Evolutionary conservation across 2,113 vertebrate genomes (phyloP).

Genomic region (Poecilia latipinna): DNA sequence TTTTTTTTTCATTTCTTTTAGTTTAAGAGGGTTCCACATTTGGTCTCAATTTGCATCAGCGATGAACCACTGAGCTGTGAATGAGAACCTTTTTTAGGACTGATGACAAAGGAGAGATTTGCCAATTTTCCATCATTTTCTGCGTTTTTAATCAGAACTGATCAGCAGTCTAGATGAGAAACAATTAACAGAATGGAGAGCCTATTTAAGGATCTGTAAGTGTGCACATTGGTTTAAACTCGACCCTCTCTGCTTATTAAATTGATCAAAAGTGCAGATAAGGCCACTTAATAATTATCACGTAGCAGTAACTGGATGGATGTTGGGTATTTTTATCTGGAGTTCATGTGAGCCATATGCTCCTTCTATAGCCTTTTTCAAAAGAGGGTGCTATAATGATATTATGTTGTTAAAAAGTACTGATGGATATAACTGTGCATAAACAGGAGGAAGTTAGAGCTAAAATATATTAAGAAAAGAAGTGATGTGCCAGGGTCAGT

Average conservation of each 20-base stretch:
- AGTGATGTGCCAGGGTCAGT: slow-evolving; percentile 44
- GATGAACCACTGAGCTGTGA: slow-evolving; percentile 10
- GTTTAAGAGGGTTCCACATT: not conserved
- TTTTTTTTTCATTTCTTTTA: slow-evolving; percentile 10
- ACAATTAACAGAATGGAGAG: slow-evolving; percentile 33
- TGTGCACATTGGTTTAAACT: slow-evolving; percentile 19
- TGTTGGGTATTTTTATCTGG: not conserved
- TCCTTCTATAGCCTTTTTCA: slow-evolving; percentile 8
- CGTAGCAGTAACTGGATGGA: not conserved
- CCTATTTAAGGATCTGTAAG: slow-evolving; percentile 21
- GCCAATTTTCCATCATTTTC: slow-evolving; percentile 12
- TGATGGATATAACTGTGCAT: slow-evolving; percentile 42
- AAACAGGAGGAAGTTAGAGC: slow-evolving; percentile 39
- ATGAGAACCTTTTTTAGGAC: slow-evolving; percentile 13
- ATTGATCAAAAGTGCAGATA: slow-evolving; percentile 38
- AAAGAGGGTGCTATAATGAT: not conserved
- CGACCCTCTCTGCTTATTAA: slow-evolving; percentile 24
- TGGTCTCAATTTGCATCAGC: not conserved
- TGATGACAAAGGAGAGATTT: not conserved
- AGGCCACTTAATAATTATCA: slow-evolving; percentile 9
- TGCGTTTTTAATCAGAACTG: slow-evolving; percentile 10
- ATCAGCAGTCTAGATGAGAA: slow-evolving; percentile 19
- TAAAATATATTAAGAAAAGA: slow-evolving; percentile 31
- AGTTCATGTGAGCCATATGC: not conserved
- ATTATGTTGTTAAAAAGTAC: no score